phyloP scores from a whole-genome alignment of 2,797 vertebrate genomes.

The Microcaecilia unicolor region DNA sequence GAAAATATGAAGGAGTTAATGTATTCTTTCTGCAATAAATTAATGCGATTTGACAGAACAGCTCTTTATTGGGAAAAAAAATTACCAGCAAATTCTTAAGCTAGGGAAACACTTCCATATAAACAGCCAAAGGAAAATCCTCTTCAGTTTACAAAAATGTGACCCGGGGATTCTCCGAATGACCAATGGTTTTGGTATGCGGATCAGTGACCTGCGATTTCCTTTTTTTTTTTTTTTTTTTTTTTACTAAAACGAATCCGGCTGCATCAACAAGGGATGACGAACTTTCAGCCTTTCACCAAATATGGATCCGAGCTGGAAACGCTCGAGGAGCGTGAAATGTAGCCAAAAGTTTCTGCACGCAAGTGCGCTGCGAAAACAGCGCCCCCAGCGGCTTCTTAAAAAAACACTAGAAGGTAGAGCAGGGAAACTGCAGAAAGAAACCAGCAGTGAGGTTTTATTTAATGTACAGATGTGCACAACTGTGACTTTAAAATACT shows the following conservation, averaged over 20 bases:
- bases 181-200: slow-evolving; percentile 16
- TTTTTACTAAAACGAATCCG: not conserved
- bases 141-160: no score
- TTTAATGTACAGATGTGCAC: no score
- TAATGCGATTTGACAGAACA: no score
- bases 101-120: no score
- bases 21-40: no score
- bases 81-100: not conserved
- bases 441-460: no score
- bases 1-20: no score
- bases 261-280: slow-evolving; percentile 21
- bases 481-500: no score
- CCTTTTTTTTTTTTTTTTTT: not conserved
- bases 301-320: slow-evolving; percentile 46
- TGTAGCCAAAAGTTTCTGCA: no score
- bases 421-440: no score
- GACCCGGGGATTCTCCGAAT: slow-evolving; percentile 13
- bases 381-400: not conserved
- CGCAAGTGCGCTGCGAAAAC: not conserved
- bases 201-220: not conserved
- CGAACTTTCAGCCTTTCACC: slow-evolving; percentile 37
- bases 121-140: no score
- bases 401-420: slow-evolving; percentile 10
- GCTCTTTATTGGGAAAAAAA: not conserved
- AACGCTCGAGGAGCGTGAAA: no score